Evolutionary conservation across 37 sponge, comb jelly and placozoan genomes (phyloP).

Genomic region (Ephydatia muelleri): DNA sequence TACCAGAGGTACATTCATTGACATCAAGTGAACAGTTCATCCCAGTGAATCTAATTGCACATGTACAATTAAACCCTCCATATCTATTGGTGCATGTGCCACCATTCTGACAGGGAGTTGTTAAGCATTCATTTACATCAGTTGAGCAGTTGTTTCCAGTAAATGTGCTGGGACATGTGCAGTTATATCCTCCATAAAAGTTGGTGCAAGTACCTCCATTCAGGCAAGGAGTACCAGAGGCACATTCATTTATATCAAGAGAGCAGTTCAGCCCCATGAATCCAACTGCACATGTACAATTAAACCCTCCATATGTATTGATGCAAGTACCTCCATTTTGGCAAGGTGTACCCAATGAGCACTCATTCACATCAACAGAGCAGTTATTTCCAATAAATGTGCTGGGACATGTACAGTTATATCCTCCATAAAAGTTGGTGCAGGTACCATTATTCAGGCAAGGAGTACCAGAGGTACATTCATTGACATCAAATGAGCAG

Average conservation of each 20-base stretch:
- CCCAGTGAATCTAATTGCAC: slow-evolving; percentile 78
- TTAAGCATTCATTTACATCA: slow-evolving; percentile 10
- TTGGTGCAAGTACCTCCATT: slow-evolving; percentile 28
- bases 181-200: slow-evolving; percentile 7
- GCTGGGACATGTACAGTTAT: slow-evolving; percentile 6
- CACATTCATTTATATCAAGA: slow-evolving; percentile 39
- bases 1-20: slow-evolving; percentile 38
- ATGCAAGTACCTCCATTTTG: slow-evolving; percentile 39
- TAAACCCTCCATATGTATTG: slow-evolving; percentile 4
- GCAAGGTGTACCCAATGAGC: slow-evolving; percentile 15
- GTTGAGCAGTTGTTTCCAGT: slow-evolving; percentile 16
- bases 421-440: slow-evolving; percentile 14
- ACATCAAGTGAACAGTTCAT: slow-evolving; percentile 50
- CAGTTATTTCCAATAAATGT: slow-evolving; percentile 19
- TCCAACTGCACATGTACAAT: slow-evolving; percentile 38
- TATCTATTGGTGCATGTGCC: slow-evolving; percentile 34
- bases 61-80: slow-evolving; percentile 66
- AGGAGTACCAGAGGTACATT: slow-evolving; percentile 8
- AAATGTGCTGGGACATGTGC: slow-evolving; percentile 21
- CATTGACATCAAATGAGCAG: slow-evolving; percentile 28
- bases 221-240: not conserved
- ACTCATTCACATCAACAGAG: not conserved
- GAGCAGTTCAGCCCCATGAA: not conserved
- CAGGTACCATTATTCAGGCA: slow-evolving; percentile 27
- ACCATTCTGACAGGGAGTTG: slow-evolving; percentile 60